These are phyloP conservation scores for Rhogogaster chlorosoma DNA, from an alignment of 2,888 invertebrate species.

Conservation along the genomic window DNA sequence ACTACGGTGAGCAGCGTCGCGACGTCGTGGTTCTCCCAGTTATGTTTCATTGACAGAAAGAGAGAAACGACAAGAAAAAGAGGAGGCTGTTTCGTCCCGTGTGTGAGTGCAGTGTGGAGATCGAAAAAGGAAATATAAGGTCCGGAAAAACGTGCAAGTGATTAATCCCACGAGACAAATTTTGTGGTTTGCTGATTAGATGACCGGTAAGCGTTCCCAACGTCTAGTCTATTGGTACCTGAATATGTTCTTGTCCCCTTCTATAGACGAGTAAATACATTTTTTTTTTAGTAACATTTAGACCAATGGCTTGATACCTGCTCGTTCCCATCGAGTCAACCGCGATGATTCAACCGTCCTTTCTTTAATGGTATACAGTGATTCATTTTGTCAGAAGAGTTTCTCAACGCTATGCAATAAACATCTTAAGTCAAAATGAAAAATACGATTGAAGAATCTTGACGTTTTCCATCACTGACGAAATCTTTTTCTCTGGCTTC, in stretches of 20 bases:
- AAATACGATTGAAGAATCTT: not conserved
- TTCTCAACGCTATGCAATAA: not conserved
- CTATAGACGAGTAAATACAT: not conserved
- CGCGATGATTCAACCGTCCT: conserved; percentile 22
- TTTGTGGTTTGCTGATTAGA: conserved; percentile 17
- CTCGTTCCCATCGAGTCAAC: not conserved
- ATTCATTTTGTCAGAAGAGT: conserved; percentile 31
- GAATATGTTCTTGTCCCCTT: not conserved
- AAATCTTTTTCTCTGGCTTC: not conserved
- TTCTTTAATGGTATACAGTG: conserved; percentile 2
- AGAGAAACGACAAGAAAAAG: not conserved
- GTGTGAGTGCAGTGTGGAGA: not conserved
- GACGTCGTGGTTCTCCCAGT: not conserved
- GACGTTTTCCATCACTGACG: not conserved
- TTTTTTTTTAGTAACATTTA: not conserved
- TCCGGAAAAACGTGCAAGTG: conserved; percentile 34
- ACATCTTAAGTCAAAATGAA: not conserved
- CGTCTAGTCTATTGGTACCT: conserved; percentile 11
- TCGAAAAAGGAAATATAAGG: conserved; percentile 15
- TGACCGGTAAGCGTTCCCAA: not conserved
- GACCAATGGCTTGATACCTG: not conserved
- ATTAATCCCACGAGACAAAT: conserved; percentile 20
- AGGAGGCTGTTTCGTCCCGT: not conserved
- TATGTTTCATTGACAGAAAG: not conserved
- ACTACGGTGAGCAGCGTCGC: not conserved